A percentile compares a stretch with the other conserved stretches of the same genome.
phyloP scores from a whole-genome alignment of 2,888 invertebrate genomes.

The Tanypteryx hageni region DNA sequence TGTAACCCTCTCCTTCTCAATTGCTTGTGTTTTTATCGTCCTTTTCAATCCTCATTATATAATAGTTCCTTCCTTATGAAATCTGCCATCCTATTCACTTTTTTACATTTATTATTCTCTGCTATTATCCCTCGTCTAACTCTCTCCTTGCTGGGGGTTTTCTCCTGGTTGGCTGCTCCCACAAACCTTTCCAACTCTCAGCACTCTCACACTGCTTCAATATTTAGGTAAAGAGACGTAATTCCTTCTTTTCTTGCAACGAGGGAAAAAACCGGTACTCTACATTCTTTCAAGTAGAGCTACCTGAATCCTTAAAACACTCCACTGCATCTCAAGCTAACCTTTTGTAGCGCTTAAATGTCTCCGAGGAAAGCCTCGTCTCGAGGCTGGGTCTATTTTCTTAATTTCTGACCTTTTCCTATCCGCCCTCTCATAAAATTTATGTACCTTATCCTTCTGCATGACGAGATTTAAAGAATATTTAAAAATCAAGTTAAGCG shows the following conservation, averaged over 20 bases:
- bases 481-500: neutral
- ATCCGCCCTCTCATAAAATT: neutral
- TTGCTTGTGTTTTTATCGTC: too few species aligned
- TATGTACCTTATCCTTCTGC: neutral
- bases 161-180: neutral
- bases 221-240: neutral
- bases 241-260: neutral
- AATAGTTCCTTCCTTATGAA: neutral
- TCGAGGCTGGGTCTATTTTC: neutral
- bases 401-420: neutral
- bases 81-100: neutral
- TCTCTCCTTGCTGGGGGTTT: neutral
- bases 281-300: neutral
- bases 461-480: neutral
- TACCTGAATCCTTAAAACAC: neutral
- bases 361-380: neutral
- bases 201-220: neutral
- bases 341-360: neutral
- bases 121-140: neutral
- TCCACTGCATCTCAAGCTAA: neutral
- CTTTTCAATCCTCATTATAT: too few species aligned
- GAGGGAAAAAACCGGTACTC: neutral
- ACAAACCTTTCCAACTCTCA: neutral
- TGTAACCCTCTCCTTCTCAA: too few species aligned
- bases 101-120: neutral